Conservation (phyloP, 2,888 invertebrate genomes). For the Tenthredo distinguenda region DNA sequence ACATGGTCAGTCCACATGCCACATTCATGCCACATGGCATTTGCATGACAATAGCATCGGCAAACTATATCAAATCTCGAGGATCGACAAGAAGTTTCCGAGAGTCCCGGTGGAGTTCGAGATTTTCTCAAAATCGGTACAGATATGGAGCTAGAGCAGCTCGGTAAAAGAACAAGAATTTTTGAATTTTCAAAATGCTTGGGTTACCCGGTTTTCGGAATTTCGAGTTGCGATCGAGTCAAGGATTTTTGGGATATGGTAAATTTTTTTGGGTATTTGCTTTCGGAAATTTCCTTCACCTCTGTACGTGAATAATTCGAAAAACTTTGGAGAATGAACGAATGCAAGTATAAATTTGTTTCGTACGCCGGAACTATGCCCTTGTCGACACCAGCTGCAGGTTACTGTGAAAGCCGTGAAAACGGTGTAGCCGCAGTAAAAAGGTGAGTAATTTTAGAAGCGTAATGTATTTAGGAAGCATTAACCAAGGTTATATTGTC, state of each 20-base stretch:
- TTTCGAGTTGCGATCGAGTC: no score
- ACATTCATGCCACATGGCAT: no score
- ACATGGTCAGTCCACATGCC: no score
- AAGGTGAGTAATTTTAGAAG: constrained; percentile 46
- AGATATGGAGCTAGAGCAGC: no score
- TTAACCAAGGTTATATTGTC: constrained; percentile 51
- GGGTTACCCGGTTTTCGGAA: no score
- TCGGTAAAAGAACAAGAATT: no score
- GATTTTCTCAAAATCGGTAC: no score
- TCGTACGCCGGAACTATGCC: constrained; percentile 30
- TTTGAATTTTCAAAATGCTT: no score
- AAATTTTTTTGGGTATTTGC: not conserved
- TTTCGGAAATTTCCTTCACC: not conserved
- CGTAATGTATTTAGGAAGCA: constrained; percentile 48
- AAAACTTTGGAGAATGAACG: not conserved
- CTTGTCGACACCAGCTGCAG: constrained; percentile 45
- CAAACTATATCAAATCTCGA: no score
- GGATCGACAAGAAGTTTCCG: no score
- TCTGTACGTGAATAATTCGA: not conserved
- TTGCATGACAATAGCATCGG: no score
- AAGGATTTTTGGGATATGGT: not conserved
- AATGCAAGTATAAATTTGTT: constrained; percentile 5
- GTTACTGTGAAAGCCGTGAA: constrained; percentile 43
- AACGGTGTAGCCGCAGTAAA: constrained; percentile 12
- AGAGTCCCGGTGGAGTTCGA: no score